Evolutionary conservation across 2,797 vertebrate species (phyloP).

Genomic region (Kryptolebias ocellatus): DNA sequence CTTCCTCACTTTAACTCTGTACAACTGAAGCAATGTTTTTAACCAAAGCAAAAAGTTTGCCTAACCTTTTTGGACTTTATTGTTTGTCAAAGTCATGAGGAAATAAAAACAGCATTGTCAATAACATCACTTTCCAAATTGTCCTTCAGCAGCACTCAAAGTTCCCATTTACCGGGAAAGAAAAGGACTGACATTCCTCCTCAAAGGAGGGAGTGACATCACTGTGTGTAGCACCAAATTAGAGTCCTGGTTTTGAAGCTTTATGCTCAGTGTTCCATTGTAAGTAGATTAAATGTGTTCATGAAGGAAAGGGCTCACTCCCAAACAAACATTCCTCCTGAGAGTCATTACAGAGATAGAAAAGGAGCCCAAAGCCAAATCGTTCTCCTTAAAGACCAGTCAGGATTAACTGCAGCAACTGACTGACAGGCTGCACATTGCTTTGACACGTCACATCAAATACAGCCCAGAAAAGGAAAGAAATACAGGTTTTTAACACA

Average conservation of each 20-base stretch:
- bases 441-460: conserved; percentile 33
- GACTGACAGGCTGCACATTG: conserved; percentile 26
- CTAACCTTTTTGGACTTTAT: not conserved
- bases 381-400: not conserved
- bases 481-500: too few species aligned
- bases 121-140: not conserved
- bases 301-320: conserved; percentile 46
- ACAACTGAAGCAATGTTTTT: not conserved
- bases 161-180: conserved; percentile 10
- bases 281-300: conserved; percentile 65
- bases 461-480: conserved; percentile 4
- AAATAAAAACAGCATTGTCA: too few species aligned
- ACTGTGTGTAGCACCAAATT: conserved; percentile 49
- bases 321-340: conserved; percentile 67
- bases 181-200: conserved; percentile 41
- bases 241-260: conserved; percentile 58
- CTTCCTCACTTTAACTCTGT: not conserved
- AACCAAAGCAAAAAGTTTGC: not conserved
- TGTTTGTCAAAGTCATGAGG: not conserved
- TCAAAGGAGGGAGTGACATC: conserved; percentile 55
- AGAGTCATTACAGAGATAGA: conserved; percentile 39
- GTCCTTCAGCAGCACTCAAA: conserved; percentile 12
- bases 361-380: conserved; percentile 44
- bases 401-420: conserved; percentile 4
- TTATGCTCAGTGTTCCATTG: conserved; percentile 64